These are phyloP conservation scores for Sebastes reedi DNA, from an alignment of 2,797 vertebrate genomes.

Conservation along the genomic window DNA sequence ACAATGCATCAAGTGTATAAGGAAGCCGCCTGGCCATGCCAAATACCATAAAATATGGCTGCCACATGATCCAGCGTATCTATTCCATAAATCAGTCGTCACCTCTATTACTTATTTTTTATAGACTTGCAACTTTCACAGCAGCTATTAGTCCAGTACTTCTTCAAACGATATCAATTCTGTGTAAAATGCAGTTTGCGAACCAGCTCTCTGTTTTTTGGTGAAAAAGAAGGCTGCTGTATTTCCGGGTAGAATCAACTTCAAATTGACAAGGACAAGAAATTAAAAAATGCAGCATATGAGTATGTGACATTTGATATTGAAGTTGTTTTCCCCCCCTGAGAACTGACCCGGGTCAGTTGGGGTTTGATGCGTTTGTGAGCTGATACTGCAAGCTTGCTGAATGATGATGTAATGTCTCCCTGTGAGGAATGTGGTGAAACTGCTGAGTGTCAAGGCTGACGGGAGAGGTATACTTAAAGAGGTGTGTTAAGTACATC, in stretches of 20 bases:
- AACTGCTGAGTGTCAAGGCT: conserved; percentile 39
- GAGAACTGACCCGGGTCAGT: background rate
- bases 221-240: background rate
- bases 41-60: background rate
- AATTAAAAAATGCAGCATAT: background rate
- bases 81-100: conserved; percentile 22
- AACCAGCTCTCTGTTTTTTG: background rate
- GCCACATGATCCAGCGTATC: background rate
- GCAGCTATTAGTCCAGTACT: background rate
- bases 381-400: conserved; percentile 3
- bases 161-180: background rate
- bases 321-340: background rate
- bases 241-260: background rate
- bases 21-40: background rate
- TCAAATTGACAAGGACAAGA: background rate
- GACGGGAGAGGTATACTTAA: conserved; percentile 17
- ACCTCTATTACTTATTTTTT: background rate
- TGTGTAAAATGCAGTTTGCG: background rate
- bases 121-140: background rate
- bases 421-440: conserved; percentile 45
- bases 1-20: background rate
- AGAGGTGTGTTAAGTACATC: conserved; percentile 22
- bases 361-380: background rate
- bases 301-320: conserved; percentile 7
- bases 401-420: conserved; percentile 54